Percentiles rank a stretch among this genome's conserved stretches.
These are phyloP conservation scores for Catocala nupta DNA, from an alignment of 2,888 invertebrate species.

Conservation along the genomic window DNA sequence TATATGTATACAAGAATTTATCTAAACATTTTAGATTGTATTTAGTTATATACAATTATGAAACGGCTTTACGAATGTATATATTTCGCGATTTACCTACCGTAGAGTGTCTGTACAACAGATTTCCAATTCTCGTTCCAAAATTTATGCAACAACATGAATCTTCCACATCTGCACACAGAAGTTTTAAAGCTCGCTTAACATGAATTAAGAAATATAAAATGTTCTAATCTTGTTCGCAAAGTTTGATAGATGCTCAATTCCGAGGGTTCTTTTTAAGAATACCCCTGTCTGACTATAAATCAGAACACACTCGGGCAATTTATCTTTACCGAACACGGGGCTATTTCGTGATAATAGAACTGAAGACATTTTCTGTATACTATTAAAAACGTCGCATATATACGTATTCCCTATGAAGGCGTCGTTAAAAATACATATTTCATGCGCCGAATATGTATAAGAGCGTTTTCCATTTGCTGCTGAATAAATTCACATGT, in stretches of 20 bases:
- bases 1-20: too few relatives aligned
- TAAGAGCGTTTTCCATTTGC: slow-evolving; percentile 29
- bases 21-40: too few relatives aligned
- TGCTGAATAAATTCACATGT: slow-evolving; percentile 12
- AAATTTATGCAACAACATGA: slow-evolving; percentile 33
- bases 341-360: slow-evolving; percentile 42
- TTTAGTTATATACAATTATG: too few relatives aligned
- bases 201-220: slow-evolving; percentile 41
- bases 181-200: slow-evolving; percentile 37
- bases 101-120: too few relatives aligned
- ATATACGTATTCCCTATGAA: slow-evolving; percentile 15
- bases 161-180: slow-evolving; percentile 31
- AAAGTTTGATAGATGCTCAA: slow-evolving; percentile 63
- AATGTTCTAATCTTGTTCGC: slow-evolving; percentile 57
- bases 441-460: slow-evolving; percentile 34
- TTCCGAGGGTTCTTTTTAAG: slow-evolving; percentile 49
- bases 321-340: slow-evolving; percentile 67
- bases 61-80: too few relatives aligned
- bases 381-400: slow-evolving; percentile 34
- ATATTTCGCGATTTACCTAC: too few relatives aligned
- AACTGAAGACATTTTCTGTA: slow-evolving; percentile 22
- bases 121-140: neutral
- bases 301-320: slow-evolving; percentile 63
- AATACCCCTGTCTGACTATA: slow-evolving; percentile 61
- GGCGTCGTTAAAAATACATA: slow-evolving; percentile 50